Base-by-base conservation (phyloP, 1,140 invertebrate species). In the Scaptomyza hsui region DNA sequence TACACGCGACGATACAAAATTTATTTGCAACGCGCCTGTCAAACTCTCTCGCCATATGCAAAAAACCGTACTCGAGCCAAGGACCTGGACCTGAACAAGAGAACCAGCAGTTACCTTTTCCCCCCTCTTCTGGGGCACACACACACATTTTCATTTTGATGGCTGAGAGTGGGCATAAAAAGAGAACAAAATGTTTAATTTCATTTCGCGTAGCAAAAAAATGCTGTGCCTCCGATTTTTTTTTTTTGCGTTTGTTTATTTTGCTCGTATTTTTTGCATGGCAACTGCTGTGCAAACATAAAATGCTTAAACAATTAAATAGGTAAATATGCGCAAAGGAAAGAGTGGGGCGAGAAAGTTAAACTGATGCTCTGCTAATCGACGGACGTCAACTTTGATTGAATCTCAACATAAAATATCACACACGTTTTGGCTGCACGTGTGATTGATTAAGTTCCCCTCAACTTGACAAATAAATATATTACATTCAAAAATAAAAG, bases 301-400 rank as follows among this genome's bases (percentile, higher is more conserved):
- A 88, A 88, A 88, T 80, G 81, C 74, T 86, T 86, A 81, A 86
- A 86, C 65, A 60, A 86, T 81, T 80, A 48, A 78, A 81, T 88
- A 81, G 77, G 82, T 81, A 81, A 86, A 86, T 65, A 75, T 81
- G 2, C 32, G 32, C 4, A 2, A 0, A 0, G 3, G 18, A 4
- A 16, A 6, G 37, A n/a, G 2, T 5, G 7, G 24, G 5, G 18
- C 13, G 10, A 35, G 12, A 12, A 53, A 19, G 41, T 48, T 63
- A 32, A 64, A 55, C 35, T 44, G 60, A 42, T 52, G 52, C 52
- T 65, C 24, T 29, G 72, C 80, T 83, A 83, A 83, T 83, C 81
- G 80, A 80, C 63, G 51, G 16, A 73, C 72, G 76, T 80, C 80
- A 80, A 65, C 39, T 70, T 73, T 86, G 80, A 83, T 75, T 80